Evolutionary conservation across 2,113 vertebrate species (phyloP).

Genomic region (Platysternon megacephalum): DNA sequence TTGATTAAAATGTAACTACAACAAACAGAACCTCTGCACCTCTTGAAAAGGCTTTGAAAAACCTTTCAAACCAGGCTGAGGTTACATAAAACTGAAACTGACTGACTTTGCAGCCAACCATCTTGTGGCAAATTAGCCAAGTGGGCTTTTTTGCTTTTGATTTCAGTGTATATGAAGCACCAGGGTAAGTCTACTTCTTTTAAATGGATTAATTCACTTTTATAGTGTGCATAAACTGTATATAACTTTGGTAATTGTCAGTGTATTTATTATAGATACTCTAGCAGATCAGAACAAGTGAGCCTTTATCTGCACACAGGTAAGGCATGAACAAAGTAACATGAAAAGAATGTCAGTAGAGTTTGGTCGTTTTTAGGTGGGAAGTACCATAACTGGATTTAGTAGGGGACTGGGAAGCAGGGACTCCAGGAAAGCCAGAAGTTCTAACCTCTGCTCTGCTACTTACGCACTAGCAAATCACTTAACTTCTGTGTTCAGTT

Average conservation of each 20-base stretch:
- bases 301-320: not conserved
- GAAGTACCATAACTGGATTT: not conserved
- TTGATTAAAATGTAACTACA: constrained; percentile 60
- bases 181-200: not conserved
- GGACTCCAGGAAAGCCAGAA: constrained; percentile 13
- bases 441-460: not conserved
- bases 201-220: not conserved
- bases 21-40: constrained; percentile 52
- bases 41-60: not conserved
- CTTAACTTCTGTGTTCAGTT: not conserved
- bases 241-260: not conserved
- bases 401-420: not conserved
- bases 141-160: not conserved
- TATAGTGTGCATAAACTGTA: not conserved
- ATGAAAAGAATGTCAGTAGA: not conserved
- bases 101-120: not conserved
- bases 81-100: not conserved
- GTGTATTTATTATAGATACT: not conserved
- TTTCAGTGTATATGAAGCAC: not conserved
- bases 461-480: not conserved
- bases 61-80: not conserved
- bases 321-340: not conserved
- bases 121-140: not conserved
- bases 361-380: not conserved
- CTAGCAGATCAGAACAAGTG: not conserved